Base-by-base conservation (phyloP, 2,888 invertebrate genomes). In the Eueremaeus valkanovi region DNA sequence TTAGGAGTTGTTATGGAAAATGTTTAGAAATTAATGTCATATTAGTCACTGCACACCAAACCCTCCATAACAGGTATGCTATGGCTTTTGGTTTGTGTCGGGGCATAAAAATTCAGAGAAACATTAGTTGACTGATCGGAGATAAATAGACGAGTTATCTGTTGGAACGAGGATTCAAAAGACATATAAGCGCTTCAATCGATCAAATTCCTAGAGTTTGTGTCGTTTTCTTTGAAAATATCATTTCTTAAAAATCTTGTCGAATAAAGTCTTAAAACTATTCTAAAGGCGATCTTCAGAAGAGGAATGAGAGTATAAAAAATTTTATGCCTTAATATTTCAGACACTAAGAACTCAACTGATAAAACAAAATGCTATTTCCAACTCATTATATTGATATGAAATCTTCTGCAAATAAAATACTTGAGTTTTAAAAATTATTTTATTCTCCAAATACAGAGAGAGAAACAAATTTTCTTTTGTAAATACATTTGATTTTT, bases 141-240 rank as follows among this genome's bases (percentile, higher is more conserved):
- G 55, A 55, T 55, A 8, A 16, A 24, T 16, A 55, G 55, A 55
- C 55, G 55, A 55, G 55, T 55, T 55, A 55, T 55, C 55, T 55
- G 29, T 27, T 27, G 3, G 55, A 55, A 27, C 24, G 11, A 55
- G 8, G 13, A 55, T 55, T 55, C 24, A 55, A 55, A 55, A 27
- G 55, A 2, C 24, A 55, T 55, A 21, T 55, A 55, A 55, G 55
- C 18, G 55, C 11, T 55, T 24, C 55, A 55, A 55, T 55, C 55
- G 55, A 55, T 55, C 55, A 55, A 55, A 55, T 55, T 9, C 55
- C 55, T 55, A 5, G 9, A 55, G 18, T n/a, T 55, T 55, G 3
- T 9, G 21, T 9, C 24, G 5, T 9, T 55, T 55, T 45, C 24
- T 18, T 55, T 55, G 3, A 6, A 55, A 24, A 24, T 21, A 27